Conservation (phyloP, 2,888 invertebrate species). For the Perizoma flavofasciatum region DNA sequence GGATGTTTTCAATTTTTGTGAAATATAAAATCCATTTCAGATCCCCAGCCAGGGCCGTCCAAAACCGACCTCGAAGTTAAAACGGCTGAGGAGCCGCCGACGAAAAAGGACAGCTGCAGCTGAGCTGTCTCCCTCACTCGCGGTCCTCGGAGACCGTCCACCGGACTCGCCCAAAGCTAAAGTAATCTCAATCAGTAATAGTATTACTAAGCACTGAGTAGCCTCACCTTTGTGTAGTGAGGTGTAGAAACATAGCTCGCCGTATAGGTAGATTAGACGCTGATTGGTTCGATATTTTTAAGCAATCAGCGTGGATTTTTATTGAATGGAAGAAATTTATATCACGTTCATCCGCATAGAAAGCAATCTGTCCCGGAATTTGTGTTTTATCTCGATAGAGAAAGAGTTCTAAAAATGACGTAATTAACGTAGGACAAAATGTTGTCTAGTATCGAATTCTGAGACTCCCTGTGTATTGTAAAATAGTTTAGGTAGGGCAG, state of each 20-base stretch:
- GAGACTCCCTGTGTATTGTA: neutral
- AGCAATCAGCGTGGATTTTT: constrained; percentile 15
- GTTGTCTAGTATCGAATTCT: neutral
- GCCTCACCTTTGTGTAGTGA: constrained; percentile 55
- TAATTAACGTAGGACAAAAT: neutral
- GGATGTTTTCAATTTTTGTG: too few species aligned
- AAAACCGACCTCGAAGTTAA: constrained; percentile 55
- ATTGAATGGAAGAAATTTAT: constrained; percentile 9
- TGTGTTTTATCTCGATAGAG: too few species aligned
- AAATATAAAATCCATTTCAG: constrained; percentile 48
- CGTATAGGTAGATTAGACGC: constrained; percentile 31
- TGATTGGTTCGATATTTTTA: constrained; percentile 9
- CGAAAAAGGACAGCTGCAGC: constrained; percentile 67
- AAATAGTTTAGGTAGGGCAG: constrained; percentile 18
- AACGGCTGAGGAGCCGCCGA: constrained; percentile 52
- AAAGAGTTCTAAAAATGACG: too few species aligned
- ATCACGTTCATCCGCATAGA: too few species aligned
- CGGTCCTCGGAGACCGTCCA: constrained; percentile 52
- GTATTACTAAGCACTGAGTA: constrained; percentile 70
- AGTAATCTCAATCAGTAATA: constrained; percentile 79
- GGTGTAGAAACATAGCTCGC: constrained; percentile 57
- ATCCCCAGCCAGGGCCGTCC: constrained; percentile 64
- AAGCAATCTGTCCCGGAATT: too few species aligned
- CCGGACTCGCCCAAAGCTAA: constrained; percentile 76
- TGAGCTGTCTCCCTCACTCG: constrained; percentile 64